Percentiles rank a stretch among this genome's conserved stretches.
Conservation (phyloP, 2,888 invertebrate species). For the Melikaiella ostensackeni region DNA sequence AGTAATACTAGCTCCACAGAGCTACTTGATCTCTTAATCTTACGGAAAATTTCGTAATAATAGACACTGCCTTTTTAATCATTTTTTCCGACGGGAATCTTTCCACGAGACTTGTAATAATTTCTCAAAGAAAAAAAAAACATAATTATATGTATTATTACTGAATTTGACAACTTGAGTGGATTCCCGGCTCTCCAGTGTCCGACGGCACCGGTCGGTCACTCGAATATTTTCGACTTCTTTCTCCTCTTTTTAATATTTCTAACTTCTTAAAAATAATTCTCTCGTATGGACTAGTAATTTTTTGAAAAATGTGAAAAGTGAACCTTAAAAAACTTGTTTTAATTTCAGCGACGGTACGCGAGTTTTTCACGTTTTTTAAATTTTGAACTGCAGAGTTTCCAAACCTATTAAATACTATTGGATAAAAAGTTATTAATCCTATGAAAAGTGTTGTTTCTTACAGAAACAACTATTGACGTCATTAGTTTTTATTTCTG, state of each 20-base stretch:
- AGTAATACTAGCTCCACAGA: too few relatives aligned
- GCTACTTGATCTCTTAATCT: too few relatives aligned
- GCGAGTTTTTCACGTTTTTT: not conserved
- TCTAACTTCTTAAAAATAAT: not conserved
- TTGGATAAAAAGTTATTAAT: too few relatives aligned
- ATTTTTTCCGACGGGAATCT: not conserved
- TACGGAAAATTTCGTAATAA: too few relatives aligned
- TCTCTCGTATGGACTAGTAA: not conserved
- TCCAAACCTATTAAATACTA: too few relatives aligned
- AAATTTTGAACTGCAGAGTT: too few relatives aligned
- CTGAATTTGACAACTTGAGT: not conserved
- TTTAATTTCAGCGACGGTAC: not conserved
- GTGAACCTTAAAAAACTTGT: not conserved
- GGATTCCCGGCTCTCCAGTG: not conserved
- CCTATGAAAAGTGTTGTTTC: too few relatives aligned
- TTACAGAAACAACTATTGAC: not conserved
- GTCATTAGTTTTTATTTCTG: not conserved
- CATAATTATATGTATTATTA: not conserved
- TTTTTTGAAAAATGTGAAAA: not conserved
- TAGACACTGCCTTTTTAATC: not conserved
- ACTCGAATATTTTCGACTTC: not conserved
- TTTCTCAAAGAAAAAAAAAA: not conserved
- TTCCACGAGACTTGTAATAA: not conserved
- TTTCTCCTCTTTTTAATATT: not conserved
- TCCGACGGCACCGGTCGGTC: constrained; percentile 1